Conservation (phyloP, 2,113 vertebrate species). For the Leucopsar rothschildi region DNA sequence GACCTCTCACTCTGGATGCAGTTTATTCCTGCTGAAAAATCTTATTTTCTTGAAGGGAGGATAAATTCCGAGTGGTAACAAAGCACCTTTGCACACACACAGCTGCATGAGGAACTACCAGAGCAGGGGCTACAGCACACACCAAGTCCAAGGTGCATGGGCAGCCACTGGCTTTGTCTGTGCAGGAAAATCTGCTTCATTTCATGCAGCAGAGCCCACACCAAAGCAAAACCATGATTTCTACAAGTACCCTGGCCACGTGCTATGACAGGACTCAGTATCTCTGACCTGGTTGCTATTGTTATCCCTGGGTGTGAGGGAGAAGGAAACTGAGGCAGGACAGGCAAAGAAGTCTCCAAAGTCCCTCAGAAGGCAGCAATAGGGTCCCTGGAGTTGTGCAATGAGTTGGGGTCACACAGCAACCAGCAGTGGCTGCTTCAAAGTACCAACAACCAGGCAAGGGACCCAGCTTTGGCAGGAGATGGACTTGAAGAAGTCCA, state of each 20-base stretch:
- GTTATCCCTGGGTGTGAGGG: neutral
- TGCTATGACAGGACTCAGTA: neutral
- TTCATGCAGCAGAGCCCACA: neutral
- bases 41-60: neutral
- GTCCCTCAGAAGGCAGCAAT: neutral
- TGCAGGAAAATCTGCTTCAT: neutral
- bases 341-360: neutral
- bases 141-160: no score
- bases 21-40: neutral
- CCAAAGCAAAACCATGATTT: neutral
- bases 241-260: fast-evolving
- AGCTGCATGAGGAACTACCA: neutral
- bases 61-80: neutral
- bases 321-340: neutral
- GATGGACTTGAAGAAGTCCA: neutral
- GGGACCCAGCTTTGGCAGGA: neutral
- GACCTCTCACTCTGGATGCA: neutral
- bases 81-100: neutral
- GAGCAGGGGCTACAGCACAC: neutral
- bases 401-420: fast-evolving
- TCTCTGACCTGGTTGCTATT: neutral
- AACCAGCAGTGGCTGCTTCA: neutral
- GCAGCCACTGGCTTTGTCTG: neutral
- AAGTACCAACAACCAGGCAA: neutral
- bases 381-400: neutral